phyloP scores from a whole-genome alignment of 2,113 vertebrate species.

The Esox niger region DNA sequence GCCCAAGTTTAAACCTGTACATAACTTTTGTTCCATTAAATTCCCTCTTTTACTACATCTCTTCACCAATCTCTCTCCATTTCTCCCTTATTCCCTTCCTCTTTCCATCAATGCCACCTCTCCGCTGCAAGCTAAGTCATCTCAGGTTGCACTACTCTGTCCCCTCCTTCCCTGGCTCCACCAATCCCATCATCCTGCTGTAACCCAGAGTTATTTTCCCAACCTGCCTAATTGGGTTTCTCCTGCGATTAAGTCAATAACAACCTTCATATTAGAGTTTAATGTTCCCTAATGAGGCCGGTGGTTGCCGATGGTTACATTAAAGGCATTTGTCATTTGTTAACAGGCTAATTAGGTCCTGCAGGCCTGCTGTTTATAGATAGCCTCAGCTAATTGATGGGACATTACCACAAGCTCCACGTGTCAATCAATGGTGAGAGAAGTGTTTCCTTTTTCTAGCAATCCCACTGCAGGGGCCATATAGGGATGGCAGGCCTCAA shows the following conservation, averaged over 20 bases:
- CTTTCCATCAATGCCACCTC: slow-evolving; percentile 28
- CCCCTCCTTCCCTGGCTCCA: too few relatives aligned
- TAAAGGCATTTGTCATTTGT: slow-evolving; percentile 40
- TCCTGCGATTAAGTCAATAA: slow-evolving; percentile 69
- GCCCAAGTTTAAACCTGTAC: too few relatives aligned
- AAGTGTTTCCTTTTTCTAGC: too few relatives aligned
- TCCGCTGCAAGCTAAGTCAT: slow-evolving; percentile 55
- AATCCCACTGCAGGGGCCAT: too few relatives aligned
- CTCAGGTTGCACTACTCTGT: slow-evolving; percentile 16
- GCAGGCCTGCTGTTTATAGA: slow-evolving; percentile 62
- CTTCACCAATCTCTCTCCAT: slow-evolving; percentile 18
- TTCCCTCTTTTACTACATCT: slow-evolving; percentile 29
- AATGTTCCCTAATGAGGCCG: slow-evolving; percentile 69
- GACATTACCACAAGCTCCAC: slow-evolving; percentile 40
- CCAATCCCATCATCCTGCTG: slow-evolving; percentile 44
- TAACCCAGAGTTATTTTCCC: slow-evolving; percentile 54
- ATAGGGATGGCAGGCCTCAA: too few relatives aligned
- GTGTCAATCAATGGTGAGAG: slow-evolving; percentile 36
- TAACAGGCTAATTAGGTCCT: slow-evolving; percentile 58
- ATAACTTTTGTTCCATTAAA: too few relatives aligned
- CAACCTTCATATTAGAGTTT: slow-evolving; percentile 69
- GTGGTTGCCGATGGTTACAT: slow-evolving; percentile 49
- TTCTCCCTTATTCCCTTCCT: slow-evolving; percentile 21
- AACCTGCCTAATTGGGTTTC: slow-evolving; percentile 64
- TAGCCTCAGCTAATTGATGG: slow-evolving; percentile 62